Evolutionary conservation across 37 sponge, comb jelly and placozoan genomes (phyloP), one percentile per base, ranked within the genome.

Genomic region (Chondrilla cf. caribensis): DNA sequence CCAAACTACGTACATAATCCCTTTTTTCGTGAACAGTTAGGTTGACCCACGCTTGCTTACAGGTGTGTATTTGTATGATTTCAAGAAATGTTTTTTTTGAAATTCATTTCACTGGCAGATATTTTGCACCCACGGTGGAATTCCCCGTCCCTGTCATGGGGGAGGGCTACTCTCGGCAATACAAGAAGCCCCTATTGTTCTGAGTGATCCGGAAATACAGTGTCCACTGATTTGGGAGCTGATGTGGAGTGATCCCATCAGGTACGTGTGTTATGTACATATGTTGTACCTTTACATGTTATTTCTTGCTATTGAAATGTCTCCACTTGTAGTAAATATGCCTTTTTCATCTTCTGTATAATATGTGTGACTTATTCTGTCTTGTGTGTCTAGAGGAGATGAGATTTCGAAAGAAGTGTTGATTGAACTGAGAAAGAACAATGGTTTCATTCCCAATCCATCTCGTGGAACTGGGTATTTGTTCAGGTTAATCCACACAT

Each of bases 201-300:
- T 97, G 31, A 68, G 85, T 5, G 82, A 93, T 68, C 97, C 97
- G 5, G 87, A 91, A 76, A 86, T 83, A 5, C 73, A 88, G 77
- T 87, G 89, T 68, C 80, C 59, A n/a, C 84, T 97, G 76, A 94
- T 92, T 19, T 97, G 97, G 97, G 97, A 97, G 38, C 77, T 97
- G 44, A 89, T 97, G 90, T 97, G 97, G 97, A 93, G 88, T 60
- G 97, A 97, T 77, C 97, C 97, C 54, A 78, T 92, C 42, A 88
- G 97, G 97, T 91, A 78, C 68, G n/a, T n/a, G n/a, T 80, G n/a
- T n/a, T n/a, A n/a, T n/a, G n/a, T n/a, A n/a, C n/a, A n/a, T n/a
- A n/a, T n/a, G n/a, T n/a, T n/a, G n/a, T n/a, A n/a, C n/a, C n/a
- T n/a, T n/a, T n/a, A 28, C 28, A 7, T 31, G n/a, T 14, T 37